phyloP scores from a whole-genome alignment of 2,888 invertebrate species.

The Oxytorus armatus region DNA sequence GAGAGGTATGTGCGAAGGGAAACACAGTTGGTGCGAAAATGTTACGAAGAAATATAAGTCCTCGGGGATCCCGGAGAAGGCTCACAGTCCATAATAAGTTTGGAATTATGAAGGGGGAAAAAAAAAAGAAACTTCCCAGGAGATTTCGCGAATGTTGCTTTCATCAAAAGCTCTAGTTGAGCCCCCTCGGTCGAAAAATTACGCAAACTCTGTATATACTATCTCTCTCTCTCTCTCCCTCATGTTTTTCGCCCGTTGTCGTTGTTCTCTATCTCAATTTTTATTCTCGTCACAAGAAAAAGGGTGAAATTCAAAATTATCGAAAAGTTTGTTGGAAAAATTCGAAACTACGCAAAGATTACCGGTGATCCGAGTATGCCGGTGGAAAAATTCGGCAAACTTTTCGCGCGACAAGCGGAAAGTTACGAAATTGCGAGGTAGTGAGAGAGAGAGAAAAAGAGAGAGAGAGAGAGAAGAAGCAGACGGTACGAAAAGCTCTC shows the following conservation, averaged over 20 bases:
- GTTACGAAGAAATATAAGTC: slow-evolving; percentile 63
- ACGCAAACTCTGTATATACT: not conserved
- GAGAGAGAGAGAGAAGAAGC: slow-evolving; percentile 6
- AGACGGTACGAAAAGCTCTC: slow-evolving; percentile 26
- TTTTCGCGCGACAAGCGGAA: slow-evolving; percentile 47
- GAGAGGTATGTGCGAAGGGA: slow-evolving; percentile 2
- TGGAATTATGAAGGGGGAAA: slow-evolving; percentile 60
- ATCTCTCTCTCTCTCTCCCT: too few relatives aligned
- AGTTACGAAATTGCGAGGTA: slow-evolving; percentile 55
- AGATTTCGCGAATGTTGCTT: slow-evolving; percentile 34
- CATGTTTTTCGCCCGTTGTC: slow-evolving; percentile 9
- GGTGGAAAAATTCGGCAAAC: slow-evolving; percentile 40
- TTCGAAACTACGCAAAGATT: slow-evolving; percentile 8
- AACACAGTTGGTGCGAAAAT: slow-evolving; percentile 41
- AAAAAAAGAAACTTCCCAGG: slow-evolving; percentile 15
- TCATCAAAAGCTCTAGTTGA: slow-evolving; percentile 42
- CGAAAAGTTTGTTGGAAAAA: slow-evolving; percentile 38
- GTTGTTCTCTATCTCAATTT: not conserved
- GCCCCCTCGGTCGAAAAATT: slow-evolving; percentile 19
- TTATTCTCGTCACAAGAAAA: not conserved
- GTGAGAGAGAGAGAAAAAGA: not conserved
- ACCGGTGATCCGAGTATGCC: not conserved
- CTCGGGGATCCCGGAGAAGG: slow-evolving; percentile 27
- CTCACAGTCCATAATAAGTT: slow-evolving; percentile 60
- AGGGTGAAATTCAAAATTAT: slow-evolving; percentile 42